Evolutionary conservation across 2,888 invertebrate species (phyloP), one percentile per base, ranked within the genome.

Genomic region (Clivina fossor): DNA sequence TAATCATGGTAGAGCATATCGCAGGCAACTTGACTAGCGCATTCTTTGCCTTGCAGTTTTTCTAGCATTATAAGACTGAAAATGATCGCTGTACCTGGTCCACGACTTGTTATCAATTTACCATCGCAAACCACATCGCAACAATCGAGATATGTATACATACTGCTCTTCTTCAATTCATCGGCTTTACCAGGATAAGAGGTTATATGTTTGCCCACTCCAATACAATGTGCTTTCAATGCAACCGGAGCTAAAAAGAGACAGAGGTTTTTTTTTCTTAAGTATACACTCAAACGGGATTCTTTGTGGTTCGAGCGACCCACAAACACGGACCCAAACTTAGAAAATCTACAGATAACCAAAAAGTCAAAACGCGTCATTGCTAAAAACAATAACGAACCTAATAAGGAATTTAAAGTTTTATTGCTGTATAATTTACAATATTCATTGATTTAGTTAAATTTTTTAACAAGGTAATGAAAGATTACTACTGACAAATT

Each of bases 181-280:
- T 91, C 84, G 0, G 85, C 77, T n/a, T n/a, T n/a, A n/a, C n/a
- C n/a, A 0, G 98, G 98, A 73, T 98, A 94, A 0, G 93, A 94
- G 0, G 99, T 99, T 1, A 98, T 68, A 0, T 76, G 78, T 68
- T 91, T 93, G 22, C 93, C 93, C 18, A 78, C 70, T 0, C 80
- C 88, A 58, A 98, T 85, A 3, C 83, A 83, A 71, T 97, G 95
- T 0, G 86, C 82, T 56, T 86, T 86, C 24, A 99, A 76, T 0
- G 89, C 95, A 7, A 86, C 88, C 0, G 98, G 97, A 0, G 91
- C 93, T n/a, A n/a, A n/a, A n/a, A n/a, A n/a, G n/a, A n/a, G n/a
- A n/a, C n/a, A n/a, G n/a, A n/a, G n/a, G n/a, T n/a, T n/a, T n/a
- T n/a, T n/a, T n/a, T n/a, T n/a, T n/a, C n/a, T n/a, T n/a, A n/a